Conservation (phyloP, 2,113 vertebrate species). For the Bos indicus region DNA sequence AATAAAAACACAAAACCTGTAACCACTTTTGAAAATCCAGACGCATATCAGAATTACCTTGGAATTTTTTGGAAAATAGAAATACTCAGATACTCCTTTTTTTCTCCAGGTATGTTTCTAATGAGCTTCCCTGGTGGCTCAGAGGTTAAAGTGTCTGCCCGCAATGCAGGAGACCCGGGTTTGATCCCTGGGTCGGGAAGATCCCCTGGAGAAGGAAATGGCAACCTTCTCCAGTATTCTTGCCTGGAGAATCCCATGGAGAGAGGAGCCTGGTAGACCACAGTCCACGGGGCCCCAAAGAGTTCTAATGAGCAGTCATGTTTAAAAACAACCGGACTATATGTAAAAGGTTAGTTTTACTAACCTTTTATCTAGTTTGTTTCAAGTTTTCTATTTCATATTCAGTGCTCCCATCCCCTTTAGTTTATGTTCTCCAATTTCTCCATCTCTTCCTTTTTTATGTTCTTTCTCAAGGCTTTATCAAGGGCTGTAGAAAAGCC, state of each 20-base stretch:
- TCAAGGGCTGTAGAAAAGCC: not conserved
- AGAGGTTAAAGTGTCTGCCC: too few relatives aligned
- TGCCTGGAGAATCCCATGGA: too few relatives aligned
- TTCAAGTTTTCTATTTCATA: not conserved
- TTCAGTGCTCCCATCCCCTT: not conserved
- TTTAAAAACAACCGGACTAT: not conserved
- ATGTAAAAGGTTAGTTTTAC: too few relatives aligned
- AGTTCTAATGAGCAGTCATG: not conserved
- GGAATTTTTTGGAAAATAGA: not conserved
- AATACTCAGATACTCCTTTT: not conserved
- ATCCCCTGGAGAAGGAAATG: too few relatives aligned
- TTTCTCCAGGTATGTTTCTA: not conserved
- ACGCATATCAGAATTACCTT: not conserved
- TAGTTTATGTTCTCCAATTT: not conserved
- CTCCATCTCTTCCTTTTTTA: not conserved
- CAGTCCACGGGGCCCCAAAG: too few relatives aligned
- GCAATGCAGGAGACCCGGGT: too few relatives aligned
- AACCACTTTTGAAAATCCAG: not conserved
- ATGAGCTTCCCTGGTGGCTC: not conserved
- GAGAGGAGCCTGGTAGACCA: too few relatives aligned
- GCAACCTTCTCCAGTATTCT: too few relatives aligned
- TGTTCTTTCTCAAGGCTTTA: not conserved
- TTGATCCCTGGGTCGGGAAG: too few relatives aligned
- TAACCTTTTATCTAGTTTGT: not conserved
- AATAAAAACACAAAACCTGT: not conserved